Evolutionary conservation across 2,888 invertebrate species (phyloP).

Genomic region (Copidosoma aretas): DNA sequence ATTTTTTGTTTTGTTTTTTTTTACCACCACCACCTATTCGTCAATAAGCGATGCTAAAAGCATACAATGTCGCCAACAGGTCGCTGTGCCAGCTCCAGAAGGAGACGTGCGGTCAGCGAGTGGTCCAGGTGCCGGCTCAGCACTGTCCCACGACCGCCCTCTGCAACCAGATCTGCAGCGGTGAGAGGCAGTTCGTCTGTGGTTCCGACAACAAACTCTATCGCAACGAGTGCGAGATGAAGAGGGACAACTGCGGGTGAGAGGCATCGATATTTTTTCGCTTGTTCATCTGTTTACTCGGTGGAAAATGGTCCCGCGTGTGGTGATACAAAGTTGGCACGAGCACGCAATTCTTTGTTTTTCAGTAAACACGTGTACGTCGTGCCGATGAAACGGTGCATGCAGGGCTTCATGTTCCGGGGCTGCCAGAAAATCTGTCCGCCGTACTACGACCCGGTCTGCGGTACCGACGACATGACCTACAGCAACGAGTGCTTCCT

Average conservation of each 20-base stretch:
- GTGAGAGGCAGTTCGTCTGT: constrained; percentile 82
- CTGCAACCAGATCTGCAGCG: constrained; percentile 78
- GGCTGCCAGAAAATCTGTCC: constrained; percentile 89
- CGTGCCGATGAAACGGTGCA: constrained; percentile 86
- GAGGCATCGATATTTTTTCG: constrained; percentile 39
- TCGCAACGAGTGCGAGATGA: constrained; percentile 90
- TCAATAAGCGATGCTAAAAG: background rate
- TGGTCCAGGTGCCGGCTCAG: constrained; percentile 80
- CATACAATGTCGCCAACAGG: constrained; percentile 60
- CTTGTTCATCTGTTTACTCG: background rate
- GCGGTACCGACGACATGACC: constrained; percentile 90
- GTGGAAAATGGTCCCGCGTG: no score
- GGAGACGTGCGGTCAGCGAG: constrained; percentile 85
- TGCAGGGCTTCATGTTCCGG: constrained; percentile 83
- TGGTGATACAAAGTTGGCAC: background rate
- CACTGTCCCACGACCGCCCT: constrained; percentile 87
- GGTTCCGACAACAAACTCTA: constrained; percentile 91
- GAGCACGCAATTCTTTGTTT: constrained; percentile 17
- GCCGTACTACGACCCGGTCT: constrained; percentile 87
- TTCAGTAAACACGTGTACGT: constrained; percentile 86
- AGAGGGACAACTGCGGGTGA: constrained; percentile 87
- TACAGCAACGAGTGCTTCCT: constrained; percentile 94
- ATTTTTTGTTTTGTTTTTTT: no score
- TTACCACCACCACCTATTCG: no score
- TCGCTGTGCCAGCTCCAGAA: constrained; percentile 84